phyloP scores from a whole-genome alignment of 2,888 invertebrate genomes.

The Cephalotes varians region DNA sequence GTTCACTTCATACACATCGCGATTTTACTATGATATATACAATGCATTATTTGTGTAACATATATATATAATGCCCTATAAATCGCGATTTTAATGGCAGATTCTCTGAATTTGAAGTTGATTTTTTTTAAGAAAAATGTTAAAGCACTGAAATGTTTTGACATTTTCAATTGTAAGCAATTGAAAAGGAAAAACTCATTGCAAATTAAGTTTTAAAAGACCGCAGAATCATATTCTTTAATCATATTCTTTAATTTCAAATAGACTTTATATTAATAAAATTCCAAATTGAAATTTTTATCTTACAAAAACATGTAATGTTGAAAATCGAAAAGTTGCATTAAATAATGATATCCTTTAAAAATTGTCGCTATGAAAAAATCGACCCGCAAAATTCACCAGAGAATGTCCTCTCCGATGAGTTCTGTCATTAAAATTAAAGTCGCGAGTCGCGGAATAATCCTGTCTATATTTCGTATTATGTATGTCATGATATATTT shows the following conservation, averaged over 20 bases:
- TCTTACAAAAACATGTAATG: background rate
- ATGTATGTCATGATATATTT: constrained; percentile 2
- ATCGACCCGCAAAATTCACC: background rate
- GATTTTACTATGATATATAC: constrained; percentile 38
- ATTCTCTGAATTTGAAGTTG: background rate
- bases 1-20: constrained; percentile 56
- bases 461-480: constrained; percentile 1
- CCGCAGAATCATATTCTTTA: no score
- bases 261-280: background rate
- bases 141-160: background rate
- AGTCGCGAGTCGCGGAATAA: background rate
- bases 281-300: background rate
- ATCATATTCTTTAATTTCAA: background rate
- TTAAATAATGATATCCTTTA: background rate
- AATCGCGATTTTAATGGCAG: background rate
- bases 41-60: constrained; percentile 43
- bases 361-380: background rate
- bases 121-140: background rate
- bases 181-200: background rate
- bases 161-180: background rate
- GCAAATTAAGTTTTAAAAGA: background rate
- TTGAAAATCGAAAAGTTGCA: background rate
- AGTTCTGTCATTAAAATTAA: background rate
- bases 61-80: background rate
- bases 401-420: no score